phyloP scores from a whole-genome alignment of 2,797 vertebrate genomes.

The Masticophis lateralis region DNA sequence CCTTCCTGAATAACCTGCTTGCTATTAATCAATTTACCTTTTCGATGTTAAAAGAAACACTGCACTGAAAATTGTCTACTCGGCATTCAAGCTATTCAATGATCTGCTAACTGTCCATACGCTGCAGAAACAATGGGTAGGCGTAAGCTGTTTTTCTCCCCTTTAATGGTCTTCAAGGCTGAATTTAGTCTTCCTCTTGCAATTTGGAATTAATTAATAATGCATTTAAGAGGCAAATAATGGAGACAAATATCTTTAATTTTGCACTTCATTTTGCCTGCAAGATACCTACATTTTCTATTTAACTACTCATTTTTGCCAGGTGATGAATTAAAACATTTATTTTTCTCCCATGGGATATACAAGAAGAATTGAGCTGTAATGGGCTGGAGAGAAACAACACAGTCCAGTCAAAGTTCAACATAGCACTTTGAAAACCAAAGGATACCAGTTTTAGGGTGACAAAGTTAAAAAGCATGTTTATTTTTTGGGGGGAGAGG shows the following conservation, averaged over 20 bases:
- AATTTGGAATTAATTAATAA: conserved; percentile 56
- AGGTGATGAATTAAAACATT: conserved; percentile 34
- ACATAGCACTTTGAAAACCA: not conserved
- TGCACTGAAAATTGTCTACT: conserved; percentile 12
- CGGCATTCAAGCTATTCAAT: conserved; percentile 14
- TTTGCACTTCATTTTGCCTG: conserved; percentile 63
- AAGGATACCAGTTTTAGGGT: not conserved
- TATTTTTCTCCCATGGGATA: conserved; percentile 22
- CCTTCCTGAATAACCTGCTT: not conserved
- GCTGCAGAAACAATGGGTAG: not conserved
- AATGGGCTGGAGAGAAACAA: conserved; percentile 12
- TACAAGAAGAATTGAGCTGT: conserved; percentile 9
- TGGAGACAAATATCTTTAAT: conserved; percentile 70
- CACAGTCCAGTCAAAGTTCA: not conserved
- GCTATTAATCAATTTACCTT: not conserved
- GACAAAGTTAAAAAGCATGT: not conserved
- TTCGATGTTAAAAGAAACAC: not conserved
- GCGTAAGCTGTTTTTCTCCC: conserved; percentile 21
- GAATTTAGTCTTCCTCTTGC: conserved; percentile 46
- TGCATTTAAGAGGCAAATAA: conserved; percentile 53
- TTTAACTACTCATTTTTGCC: conserved; percentile 24
- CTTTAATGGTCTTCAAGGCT: conserved; percentile 35
- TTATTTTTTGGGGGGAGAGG: not conserved
- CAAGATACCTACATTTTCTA: conserved; percentile 39
- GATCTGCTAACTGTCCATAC: conserved; percentile 13